Percentiles rank a stretch among this genome's conserved stretches.
Evolutionary conservation across 2,888 invertebrate species (phyloP).

Genomic region (Protula sp.): DNA sequence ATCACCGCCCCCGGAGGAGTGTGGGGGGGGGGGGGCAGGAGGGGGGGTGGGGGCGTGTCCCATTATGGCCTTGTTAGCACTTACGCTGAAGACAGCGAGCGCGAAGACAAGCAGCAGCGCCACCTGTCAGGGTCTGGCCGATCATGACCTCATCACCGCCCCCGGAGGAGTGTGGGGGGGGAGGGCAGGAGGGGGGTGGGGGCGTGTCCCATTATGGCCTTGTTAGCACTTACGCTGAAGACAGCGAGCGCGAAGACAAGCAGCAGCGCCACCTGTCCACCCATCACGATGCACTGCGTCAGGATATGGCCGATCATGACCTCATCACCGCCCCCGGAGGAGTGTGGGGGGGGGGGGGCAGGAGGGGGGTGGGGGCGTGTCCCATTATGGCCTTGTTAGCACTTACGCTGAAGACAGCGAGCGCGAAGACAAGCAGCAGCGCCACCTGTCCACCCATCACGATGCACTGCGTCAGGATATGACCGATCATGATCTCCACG

Average conservation of each 20-base stretch:
- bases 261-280: constrained; percentile 85
- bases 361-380: too few relatives aligned
- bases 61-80: too few relatives aligned
- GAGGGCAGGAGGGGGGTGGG: too few relatives aligned
- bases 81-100: constrained; percentile 59
- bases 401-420: constrained; percentile 56
- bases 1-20: too few relatives aligned
- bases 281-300: constrained; percentile 91
- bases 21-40: too few relatives aligned
- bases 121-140: constrained; percentile 89
- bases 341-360: too few relatives aligned
- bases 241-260: constrained; percentile 71
- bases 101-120: constrained; percentile 77
- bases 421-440: constrained; percentile 76
- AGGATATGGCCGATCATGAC: constrained; percentile 88
- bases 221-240: constrained; percentile 37
- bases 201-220: too few relatives aligned
- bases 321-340: too few relatives aligned
- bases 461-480: constrained; percentile 88
- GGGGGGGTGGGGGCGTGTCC: too few relatives aligned
- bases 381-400: too few relatives aligned
- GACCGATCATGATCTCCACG: constrained; percentile 85
- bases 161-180: too few relatives aligned
- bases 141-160: constrained; percentile 92
- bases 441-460: constrained; percentile 92